These are phyloP conservation scores for Drosophila varians DNA, from an alignment of 1,140 invertebrate genomes.

Conservation along the genomic window DNA sequence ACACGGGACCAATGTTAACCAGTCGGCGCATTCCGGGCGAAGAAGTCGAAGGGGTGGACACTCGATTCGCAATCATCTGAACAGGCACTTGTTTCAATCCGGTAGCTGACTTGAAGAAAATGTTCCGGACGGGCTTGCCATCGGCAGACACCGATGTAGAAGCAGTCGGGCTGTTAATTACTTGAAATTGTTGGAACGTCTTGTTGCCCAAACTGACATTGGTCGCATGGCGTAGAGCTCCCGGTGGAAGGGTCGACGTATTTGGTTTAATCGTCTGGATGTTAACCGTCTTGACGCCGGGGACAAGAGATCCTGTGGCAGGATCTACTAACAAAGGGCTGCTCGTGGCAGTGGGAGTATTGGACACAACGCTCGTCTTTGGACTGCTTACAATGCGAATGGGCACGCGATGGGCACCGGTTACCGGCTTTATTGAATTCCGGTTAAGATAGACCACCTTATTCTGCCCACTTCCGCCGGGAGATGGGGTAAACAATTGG, in stretches of 20 bases:
- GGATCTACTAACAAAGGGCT: conserved; percentile 46
- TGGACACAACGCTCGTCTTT: conserved; percentile 27
- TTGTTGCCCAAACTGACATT: conserved; percentile 43
- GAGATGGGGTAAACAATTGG: conserved; percentile 45
- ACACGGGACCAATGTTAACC: conserved; percentile 44
- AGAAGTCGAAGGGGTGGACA: neutral
- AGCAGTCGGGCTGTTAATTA: conserved; percentile 43
- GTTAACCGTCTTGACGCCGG: conserved; percentile 41
- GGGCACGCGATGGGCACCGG: conserved; percentile 30
- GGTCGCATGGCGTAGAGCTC: conserved; percentile 33
- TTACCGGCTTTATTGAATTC: conserved; percentile 69
- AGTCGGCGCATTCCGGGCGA: conserved; percentile 54
- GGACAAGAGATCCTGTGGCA: conserved; percentile 21
- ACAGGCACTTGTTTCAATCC: conserved; percentile 60
- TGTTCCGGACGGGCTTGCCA: conserved; percentile 49
- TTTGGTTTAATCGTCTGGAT: conserved; percentile 50
- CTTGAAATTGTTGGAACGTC: conserved; percentile 53
- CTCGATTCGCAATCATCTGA: conserved; percentile 58
- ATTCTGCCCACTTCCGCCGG: conserved; percentile 15
- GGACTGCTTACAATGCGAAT: conserved; percentile 65
- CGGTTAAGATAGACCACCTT: conserved; percentile 79
- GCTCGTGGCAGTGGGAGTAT: conserved; percentile 10
- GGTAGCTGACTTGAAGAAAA: conserved; percentile 51
- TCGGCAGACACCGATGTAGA: conserved; percentile 22
- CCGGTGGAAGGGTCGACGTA: neutral